A percentile compares a stretch with the other conserved stretches of the same genome.
Evolutionary conservation across 2,888 invertebrate species (phyloP).

Genomic region (Keiferia lycopersicella): DNA sequence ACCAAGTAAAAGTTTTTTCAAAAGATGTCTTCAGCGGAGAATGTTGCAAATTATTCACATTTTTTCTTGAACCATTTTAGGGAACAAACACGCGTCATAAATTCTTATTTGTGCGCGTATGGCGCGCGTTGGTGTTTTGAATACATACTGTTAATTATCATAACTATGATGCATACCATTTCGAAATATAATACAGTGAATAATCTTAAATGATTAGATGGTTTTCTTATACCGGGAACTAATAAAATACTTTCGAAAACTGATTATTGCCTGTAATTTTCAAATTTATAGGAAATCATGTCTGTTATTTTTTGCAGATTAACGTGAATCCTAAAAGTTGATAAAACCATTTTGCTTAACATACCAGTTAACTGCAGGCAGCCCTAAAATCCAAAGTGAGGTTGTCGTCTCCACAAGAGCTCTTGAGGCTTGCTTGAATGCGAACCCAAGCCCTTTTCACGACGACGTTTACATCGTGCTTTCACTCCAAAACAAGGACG

Average conservation of each 20-base stretch:
- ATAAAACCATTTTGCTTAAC: neutral
- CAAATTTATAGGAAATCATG: too few species aligned
- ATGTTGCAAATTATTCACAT: neutral
- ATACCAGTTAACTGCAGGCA: neutral
- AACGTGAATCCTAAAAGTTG: too few species aligned
- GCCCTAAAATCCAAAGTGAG: conserved; percentile 20
- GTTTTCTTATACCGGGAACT: too few species aligned
- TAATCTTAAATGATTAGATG: too few species aligned
- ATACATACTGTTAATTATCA: too few species aligned
- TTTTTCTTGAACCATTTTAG: neutral
- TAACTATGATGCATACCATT: too few species aligned
- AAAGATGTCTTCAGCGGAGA: conserved; percentile 7
- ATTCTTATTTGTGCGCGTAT: neutral
- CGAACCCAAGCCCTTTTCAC: conserved; percentile 23
- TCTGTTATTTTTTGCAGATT: too few species aligned
- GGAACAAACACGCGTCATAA: neutral
- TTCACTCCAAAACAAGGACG: conserved; percentile 33
- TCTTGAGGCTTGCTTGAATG: conserved; percentile 32
- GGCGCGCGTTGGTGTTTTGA: neutral
- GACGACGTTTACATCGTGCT: conserved; percentile 37
- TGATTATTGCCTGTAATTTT: too few species aligned
- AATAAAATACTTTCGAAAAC: too few species aligned
- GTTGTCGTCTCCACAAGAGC: conserved; percentile 36
- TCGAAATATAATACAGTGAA: too few species aligned
- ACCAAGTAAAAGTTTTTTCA: neutral